Percentiles rank a stretch among this genome's conserved stretches.
Evolutionary conservation across 1,140 invertebrate genomes (phyloP).

Genomic region (Platyscapa corneri): DNA sequence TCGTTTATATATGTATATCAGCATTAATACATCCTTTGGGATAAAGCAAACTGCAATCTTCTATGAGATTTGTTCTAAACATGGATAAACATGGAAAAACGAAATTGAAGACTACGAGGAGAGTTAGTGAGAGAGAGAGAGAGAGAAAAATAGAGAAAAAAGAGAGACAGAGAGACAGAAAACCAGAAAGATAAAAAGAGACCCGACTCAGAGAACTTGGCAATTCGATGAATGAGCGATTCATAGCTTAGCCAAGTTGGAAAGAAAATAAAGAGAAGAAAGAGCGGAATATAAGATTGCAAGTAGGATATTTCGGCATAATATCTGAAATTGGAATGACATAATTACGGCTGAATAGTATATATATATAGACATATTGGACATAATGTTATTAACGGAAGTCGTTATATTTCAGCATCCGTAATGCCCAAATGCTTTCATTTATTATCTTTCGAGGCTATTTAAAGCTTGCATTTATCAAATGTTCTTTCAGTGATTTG

Average conservation of each 20-base stretch:
- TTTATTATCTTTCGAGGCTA: neutral
- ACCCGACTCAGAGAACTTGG: conserved; percentile 19
- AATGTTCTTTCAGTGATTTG: neutral
- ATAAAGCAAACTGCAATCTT: too few relatives aligned
- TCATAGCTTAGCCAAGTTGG: neutral
- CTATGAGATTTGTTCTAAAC: too few relatives aligned
- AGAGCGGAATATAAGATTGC: neutral
- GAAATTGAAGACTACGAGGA: neutral
- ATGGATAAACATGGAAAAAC: too few relatives aligned
- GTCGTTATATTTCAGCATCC: neutral
- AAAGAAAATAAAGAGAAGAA: neutral
- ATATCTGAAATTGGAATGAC: conserved; percentile 35
- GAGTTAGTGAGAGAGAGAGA: neutral
- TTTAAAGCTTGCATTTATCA: neutral
- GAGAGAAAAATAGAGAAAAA: neutral
- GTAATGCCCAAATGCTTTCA: neutral
- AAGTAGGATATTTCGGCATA: neutral
- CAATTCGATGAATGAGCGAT: conserved; percentile 36
- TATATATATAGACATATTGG: conserved; percentile 26
- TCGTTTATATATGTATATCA: too few relatives aligned
- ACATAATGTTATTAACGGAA: conserved; percentile 16
- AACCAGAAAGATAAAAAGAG: neutral
- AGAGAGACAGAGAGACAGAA: neutral
- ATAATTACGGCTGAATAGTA: conserved; percentile 37
- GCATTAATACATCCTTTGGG: too few relatives aligned